These are phyloP conservation scores for Pseudois nayaur DNA, from an alignment of 2,113 vertebrate genomes.

Conservation along the genomic window DNA sequence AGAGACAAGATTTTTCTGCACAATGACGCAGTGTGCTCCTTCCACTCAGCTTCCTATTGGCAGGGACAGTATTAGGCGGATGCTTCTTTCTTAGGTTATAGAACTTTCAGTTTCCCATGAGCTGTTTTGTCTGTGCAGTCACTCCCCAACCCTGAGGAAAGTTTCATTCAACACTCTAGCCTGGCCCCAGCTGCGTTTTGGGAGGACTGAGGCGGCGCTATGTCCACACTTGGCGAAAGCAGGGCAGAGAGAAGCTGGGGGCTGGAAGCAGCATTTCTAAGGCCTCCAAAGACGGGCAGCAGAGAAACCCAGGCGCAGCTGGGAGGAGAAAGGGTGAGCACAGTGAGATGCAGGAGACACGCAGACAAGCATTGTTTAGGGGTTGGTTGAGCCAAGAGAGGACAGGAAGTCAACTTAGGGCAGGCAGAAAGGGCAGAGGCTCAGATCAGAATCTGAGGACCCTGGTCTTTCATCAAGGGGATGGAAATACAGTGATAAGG, in stretches of 20 bases:
- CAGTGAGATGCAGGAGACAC: accelerated
- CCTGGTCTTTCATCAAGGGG: neutral
- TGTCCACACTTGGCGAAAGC: neutral
- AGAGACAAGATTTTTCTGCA: neutral
- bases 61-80: neutral
- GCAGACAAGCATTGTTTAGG: neutral
- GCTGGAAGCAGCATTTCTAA: neutral
- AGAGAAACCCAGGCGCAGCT: neutral
- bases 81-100: neutral
- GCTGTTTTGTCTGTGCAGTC: neutral
- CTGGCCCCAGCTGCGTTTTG: neutral
- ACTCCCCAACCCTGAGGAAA: neutral
- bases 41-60: neutral
- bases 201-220: neutral
- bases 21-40: neutral
- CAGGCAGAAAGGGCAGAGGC: neutral
- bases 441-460: neutral
- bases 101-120: neutral
- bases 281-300: neutral
- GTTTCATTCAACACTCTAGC: neutral
- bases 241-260: neutral
- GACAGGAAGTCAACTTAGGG: neutral
- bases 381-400: neutral
- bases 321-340: neutral
- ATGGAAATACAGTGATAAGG: neutral